A percentile compares a stretch with the other conserved stretches of the same genome.
Evolutionary conservation across 2,888 invertebrate species (phyloP).

Genomic region (Bugula neritina): DNA sequence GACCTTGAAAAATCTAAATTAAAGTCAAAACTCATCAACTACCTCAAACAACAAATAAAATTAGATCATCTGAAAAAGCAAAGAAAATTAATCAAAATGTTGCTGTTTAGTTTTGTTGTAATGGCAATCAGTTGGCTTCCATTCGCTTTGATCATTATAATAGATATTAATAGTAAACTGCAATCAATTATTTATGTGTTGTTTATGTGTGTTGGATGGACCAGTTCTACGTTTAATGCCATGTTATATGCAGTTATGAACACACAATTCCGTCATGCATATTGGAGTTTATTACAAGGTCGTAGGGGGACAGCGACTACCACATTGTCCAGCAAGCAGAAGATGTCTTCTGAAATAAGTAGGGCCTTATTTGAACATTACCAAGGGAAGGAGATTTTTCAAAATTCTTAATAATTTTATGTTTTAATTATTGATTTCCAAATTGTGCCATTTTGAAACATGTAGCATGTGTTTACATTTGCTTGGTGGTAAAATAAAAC

Average conservation of each 20-base stretch:
- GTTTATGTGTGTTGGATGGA: conserved; percentile 10
- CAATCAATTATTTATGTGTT: neutral
- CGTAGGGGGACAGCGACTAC: neutral
- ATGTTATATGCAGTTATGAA: neutral
- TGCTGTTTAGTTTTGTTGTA: neutral
- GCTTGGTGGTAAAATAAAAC: no score
- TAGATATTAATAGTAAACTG: neutral
- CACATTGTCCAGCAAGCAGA: neutral
- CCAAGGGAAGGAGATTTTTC: neutral
- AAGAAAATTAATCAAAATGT: neutral
- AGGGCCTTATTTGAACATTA: neutral
- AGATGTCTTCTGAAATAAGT: neutral
- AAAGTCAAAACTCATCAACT: neutral
- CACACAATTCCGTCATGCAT: neutral
- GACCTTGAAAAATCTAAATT: neutral
- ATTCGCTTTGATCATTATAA: neutral
- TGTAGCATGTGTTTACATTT: no score
- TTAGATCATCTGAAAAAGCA: neutral
- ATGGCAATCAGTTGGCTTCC: neutral
- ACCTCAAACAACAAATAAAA: neutral
- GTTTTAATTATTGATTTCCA: no score
- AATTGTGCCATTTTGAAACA: no score
- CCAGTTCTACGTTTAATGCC: neutral
- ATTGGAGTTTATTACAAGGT: neutral
- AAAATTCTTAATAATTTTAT: no score